These are phyloP conservation scores for Pissodes strobi DNA, from an alignment of 1,140 invertebrate genomes.

Conservation along the genomic window DNA sequence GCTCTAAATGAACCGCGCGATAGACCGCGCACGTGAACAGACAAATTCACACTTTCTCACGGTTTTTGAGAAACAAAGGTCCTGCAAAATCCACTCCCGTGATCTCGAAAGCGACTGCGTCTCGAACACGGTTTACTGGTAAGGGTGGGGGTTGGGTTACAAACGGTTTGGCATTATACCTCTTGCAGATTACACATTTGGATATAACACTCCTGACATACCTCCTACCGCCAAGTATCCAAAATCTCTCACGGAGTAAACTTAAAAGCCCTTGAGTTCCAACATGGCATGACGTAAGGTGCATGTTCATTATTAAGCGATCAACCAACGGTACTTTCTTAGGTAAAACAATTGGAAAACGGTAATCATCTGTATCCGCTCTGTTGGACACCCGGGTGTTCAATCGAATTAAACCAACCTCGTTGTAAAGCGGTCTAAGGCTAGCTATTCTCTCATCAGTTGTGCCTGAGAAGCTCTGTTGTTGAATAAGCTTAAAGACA, in stretches of 20 bases:
- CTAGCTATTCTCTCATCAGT: background rate
- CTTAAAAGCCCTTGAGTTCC: conserved; percentile 28
- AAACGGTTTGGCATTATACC: conserved; percentile 40
- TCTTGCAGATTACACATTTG: conserved; percentile 46
- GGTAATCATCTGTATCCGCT: conserved; percentile 37
- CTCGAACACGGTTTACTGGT: conserved; percentile 43
- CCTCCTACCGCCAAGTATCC: conserved; percentile 35
- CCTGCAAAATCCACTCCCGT: conserved; percentile 47
- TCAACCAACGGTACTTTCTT: conserved; percentile 32
- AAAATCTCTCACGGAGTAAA: conserved; percentile 35
- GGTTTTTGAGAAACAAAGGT: conserved; percentile 32
- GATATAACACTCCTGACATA: conserved; percentile 39
- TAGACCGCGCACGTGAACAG: conserved; percentile 49
- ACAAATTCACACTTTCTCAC: conserved; percentile 25
- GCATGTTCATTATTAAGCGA: conserved; percentile 11
- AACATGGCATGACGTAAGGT: conserved; percentile 20
- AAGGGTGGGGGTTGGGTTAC: conserved; percentile 39
- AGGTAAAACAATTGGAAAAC: conserved; percentile 46
- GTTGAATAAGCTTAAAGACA: conserved; percentile 23
- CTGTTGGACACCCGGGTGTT: conserved; percentile 42
- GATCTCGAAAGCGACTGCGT: conserved; percentile 37
- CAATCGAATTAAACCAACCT: conserved; percentile 33
- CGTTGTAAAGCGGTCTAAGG: conserved; percentile 1
- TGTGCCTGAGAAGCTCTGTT: background rate
- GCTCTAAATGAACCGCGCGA: conserved; percentile 53